Base-by-base conservation (phyloP, 2,113 vertebrate species). In the Heterotilapia buettikoferi region DNA sequence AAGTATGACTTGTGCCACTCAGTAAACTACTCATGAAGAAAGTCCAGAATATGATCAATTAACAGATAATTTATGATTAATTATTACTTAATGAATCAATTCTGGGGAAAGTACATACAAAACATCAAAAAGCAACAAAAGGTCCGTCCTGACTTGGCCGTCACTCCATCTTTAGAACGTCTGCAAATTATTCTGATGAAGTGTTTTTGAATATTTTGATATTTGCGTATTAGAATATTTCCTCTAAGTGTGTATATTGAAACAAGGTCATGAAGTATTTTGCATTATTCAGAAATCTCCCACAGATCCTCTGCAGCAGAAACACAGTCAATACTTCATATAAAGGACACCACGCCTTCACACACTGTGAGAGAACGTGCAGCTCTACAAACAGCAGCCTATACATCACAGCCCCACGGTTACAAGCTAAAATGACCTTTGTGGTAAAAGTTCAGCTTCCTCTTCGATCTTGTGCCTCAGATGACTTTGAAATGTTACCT, bases 281-380 rank as follows among this genome's bases (percentile, higher is more conserved):
- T 18, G 68, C 21, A 73, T 52, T 50, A 13, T n/a, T 78, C 73
- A 50, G 71, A 50, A 50, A 19, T 7, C 24, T 5, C 71, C 3
- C 43, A 19, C 24, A 78, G 43, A 78, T 50, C 9, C 40, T 47
- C 71, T 76, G 71, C 43, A 31, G 45, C 0, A 5, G 1, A 50
- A 29, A 78, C 63, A 21, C 16, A 50, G 45, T 50, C 45, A 50
- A 52, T n/a, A 52, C 26, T 12, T 78, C 73, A 78, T 5, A 5
- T 5, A 80, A 66, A 76, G 63, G 83, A 83, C 84, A 21, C 12
- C 88, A 16, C 12, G 33, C 40, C 52, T 88, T 9, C 80, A 31
- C 11, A 50, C 26, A 2, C 45, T 7, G 61, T 40, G 19, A 19
- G 61, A 82, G 80, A 53, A 88, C 82, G 29, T 7, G 66, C 66